Percentiles rank a stretch among this genome's conserved stretches.
These are phyloP conservation scores for Pantherophis vulpinus DNA, from an alignment of 2,797 vertebrate genomes.

Conservation along the genomic window DNA sequence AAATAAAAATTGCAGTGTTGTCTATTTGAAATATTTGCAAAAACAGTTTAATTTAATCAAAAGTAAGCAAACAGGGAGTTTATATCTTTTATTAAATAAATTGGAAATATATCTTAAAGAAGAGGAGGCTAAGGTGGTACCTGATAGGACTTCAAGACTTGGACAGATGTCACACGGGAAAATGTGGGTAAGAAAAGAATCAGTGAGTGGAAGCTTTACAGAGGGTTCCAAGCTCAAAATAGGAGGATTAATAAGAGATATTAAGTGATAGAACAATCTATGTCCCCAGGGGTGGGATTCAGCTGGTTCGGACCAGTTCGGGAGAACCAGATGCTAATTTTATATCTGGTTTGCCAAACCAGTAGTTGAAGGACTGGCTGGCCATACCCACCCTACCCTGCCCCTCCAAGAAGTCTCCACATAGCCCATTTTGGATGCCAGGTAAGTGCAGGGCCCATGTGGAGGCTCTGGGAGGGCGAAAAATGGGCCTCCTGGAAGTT, in stretches of 20 bases:
- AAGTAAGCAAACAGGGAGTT: neutral
- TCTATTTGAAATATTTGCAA: neutral
- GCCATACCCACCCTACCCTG: no score
- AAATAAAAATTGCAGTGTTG: neutral
- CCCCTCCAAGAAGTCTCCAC: no score
- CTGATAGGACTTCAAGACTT: neutral
- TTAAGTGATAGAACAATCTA: neutral
- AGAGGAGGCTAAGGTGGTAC: neutral
- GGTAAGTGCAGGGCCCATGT: no score
- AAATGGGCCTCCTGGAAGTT: no score
- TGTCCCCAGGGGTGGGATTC: neutral
- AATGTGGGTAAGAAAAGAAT: neutral
- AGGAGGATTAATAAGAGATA: neutral
- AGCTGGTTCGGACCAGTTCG: no score
- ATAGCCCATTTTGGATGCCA: no score
- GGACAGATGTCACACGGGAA: neutral
- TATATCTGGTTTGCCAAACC: no score
- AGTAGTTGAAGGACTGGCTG: no score
- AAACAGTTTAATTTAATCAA: neutral
- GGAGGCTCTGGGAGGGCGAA: no score
- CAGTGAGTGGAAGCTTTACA: neutral
- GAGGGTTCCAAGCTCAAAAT: neutral
- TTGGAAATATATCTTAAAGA: neutral
- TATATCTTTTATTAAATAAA: neutral
- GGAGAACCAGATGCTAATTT: no score